Conservation (phyloP, 2,797 vertebrate genomes). For the Basileuterus tristriatus region DNA sequence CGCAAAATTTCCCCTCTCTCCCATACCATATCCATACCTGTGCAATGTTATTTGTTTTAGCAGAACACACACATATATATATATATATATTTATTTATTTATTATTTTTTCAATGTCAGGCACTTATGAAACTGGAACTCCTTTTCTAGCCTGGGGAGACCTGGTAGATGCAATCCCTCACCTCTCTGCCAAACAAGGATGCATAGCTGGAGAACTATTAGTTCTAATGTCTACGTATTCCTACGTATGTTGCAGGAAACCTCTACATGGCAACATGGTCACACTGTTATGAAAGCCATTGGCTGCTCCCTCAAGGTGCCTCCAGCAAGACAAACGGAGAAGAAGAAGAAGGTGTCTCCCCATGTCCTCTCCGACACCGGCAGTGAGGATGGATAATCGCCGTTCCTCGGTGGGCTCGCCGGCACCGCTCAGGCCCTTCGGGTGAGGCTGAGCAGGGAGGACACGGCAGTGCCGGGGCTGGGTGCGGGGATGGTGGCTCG, state of each 20-base stretch:
- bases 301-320: conserved; percentile 38
- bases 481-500: background rate
- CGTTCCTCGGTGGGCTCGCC: background rate
- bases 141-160: conserved; percentile 20
- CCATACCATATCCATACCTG: conserved; percentile 19
- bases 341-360: background rate
- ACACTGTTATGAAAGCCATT: background rate
- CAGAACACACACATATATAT: conserved; percentile 29
- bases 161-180: background rate
- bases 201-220: conserved; percentile 29
- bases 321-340: background rate
- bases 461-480: background rate
- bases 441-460: conserved; percentile 2
- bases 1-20: background rate
- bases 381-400: background rate
- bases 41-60: conserved; percentile 59
- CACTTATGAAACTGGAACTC: conserved; percentile 67
- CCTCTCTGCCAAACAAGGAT: conserved; percentile 3
- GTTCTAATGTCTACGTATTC: conserved; percentile 12
- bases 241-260: conserved; percentile 28
- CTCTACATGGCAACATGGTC: background rate
- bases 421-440: background rate
- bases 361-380: background rate
- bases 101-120: conserved; percentile 58
- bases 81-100: background rate